Evolutionary conservation across 2,888 invertebrate species (phyloP).

Genomic region (Parnassius smintheus): DNA sequence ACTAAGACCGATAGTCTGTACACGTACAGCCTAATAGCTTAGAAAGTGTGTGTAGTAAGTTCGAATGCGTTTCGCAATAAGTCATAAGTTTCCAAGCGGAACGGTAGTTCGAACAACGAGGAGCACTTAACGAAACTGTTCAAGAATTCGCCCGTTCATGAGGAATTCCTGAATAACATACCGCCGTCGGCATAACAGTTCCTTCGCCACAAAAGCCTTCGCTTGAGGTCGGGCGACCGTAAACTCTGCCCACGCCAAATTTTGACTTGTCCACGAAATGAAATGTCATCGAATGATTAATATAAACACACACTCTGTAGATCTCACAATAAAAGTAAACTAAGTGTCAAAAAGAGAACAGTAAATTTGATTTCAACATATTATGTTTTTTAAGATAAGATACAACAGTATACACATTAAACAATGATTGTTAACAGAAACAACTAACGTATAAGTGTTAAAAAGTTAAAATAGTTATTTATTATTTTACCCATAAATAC

Average conservation of each 20-base stretch:
- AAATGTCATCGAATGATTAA: constrained; percentile 12
- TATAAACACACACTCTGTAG: constrained; percentile 1
- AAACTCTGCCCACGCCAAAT: constrained; percentile 13
- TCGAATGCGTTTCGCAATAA: constrained; percentile 4
- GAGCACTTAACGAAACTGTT: constrained; percentile 10
- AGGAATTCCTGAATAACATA: constrained; percentile 7
- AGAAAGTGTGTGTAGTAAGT: not conserved
- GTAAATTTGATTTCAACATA: not conserved
- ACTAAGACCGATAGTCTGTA: too few species aligned
- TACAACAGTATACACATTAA: not conserved
- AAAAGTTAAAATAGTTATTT: too few species aligned
- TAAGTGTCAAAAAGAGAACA: constrained; percentile 4
- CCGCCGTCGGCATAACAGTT: constrained; percentile 4
- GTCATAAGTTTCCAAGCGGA: constrained; percentile 2
- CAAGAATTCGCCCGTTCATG: constrained; percentile 13
- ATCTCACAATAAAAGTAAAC: constrained; percentile 4
- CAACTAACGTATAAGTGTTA: not conserved
- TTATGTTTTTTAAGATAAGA: too few species aligned
- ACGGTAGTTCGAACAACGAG: constrained; percentile 3
- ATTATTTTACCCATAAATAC: too few species aligned
- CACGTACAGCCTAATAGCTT: not conserved
- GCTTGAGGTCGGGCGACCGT: constrained; percentile 2
- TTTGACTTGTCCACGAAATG: not conserved
- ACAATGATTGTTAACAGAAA: not conserved
- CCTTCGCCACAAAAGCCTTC: not conserved